A percentile compares a stretch with the other conserved stretches of the same genome.
These are phyloP conservation scores for Melanophora roralis DNA, from an alignment of 2,888 invertebrate species.

Conservation along the genomic window DNA sequence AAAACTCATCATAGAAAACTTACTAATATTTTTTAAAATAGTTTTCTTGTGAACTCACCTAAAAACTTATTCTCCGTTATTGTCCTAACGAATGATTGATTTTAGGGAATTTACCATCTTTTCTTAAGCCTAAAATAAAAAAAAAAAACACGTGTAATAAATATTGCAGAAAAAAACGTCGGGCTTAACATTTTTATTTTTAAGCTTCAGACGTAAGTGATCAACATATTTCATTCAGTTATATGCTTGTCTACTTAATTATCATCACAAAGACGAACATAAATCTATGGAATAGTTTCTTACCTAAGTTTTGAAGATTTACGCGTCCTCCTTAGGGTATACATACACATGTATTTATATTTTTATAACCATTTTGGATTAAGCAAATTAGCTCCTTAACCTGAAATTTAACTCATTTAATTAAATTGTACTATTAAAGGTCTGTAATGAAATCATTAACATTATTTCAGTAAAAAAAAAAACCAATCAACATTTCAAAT, in stretches of 20 bases:
- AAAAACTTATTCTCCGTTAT: too few species aligned
- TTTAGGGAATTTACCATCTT: too few species aligned
- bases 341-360: too few species aligned
- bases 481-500: constrained; percentile 57
- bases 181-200: background rate
- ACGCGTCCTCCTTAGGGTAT: too few species aligned
- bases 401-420: too few species aligned
- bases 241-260: constrained; percentile 66
- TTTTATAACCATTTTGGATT: too few species aligned
- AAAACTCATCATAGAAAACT: constrained; percentile 63
- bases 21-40: too few species aligned
- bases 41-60: too few species aligned
- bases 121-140: background rate
- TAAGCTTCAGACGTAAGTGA: constrained; percentile 64
- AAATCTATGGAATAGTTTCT: background rate
- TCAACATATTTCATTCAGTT: constrained; percentile 63
- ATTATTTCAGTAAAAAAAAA: constrained; percentile 34
- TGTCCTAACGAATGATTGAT: too few species aligned
- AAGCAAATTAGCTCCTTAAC: too few species aligned
- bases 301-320: background rate
- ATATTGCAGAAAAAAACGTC: background rate
- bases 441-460: too few species aligned
- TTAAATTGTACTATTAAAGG: too few species aligned
- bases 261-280: constrained; percentile 59
- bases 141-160: constrained; percentile 22